These are phyloP conservation scores for Ictalurus punctatus DNA, from an alignment of 2,113 vertebrate species.

Conservation along the genomic window DNA sequence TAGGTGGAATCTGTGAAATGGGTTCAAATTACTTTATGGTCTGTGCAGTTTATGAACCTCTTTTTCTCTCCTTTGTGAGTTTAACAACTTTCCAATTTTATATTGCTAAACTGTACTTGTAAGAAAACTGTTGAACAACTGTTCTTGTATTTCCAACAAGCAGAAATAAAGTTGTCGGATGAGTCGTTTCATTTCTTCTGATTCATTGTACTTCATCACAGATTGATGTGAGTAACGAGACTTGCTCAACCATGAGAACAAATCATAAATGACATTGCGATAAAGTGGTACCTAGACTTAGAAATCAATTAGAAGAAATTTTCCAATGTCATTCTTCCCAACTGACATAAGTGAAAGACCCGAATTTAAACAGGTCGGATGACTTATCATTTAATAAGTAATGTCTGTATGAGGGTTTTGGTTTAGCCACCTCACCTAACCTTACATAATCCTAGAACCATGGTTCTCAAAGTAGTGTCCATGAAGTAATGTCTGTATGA, in stretches of 20 bases:
- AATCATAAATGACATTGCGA: neutral
- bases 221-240: neutral
- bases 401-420: neutral
- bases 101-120: conserved; percentile 79
- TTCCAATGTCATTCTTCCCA: neutral
- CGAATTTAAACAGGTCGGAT: neutral
- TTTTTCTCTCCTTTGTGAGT: conserved; percentile 58
- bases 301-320: neutral
- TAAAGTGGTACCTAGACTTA: neutral
- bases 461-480: neutral
- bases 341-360: neutral
- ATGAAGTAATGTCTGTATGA: neutral
- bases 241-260: neutral
- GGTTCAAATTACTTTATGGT: conserved; percentile 43
- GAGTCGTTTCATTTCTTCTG: conserved; percentile 42
- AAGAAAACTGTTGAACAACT: conserved; percentile 68
- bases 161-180: conserved; percentile 62
- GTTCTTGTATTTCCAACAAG: conserved; percentile 63
- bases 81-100: conserved; percentile 73
- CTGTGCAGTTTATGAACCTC: conserved; percentile 45
- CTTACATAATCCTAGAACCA: neutral
- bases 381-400: neutral
- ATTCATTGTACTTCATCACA: neutral
- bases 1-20: conserved; percentile 60
- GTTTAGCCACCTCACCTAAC: neutral